phyloP scores from a whole-genome alignment of 2,113 vertebrate genomes.

The Amphiprion percula region DNA sequence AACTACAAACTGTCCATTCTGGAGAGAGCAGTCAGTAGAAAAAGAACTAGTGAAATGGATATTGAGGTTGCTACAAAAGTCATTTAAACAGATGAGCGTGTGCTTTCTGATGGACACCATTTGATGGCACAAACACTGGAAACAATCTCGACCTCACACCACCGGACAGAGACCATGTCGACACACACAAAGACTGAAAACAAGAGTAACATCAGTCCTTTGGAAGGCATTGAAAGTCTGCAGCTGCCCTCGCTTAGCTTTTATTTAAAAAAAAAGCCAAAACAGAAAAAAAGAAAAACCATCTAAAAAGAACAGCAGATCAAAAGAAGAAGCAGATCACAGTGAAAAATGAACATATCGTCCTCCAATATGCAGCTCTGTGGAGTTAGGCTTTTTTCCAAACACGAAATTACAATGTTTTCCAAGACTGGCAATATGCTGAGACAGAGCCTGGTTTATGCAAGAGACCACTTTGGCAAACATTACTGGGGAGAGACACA shows the following conservation, averaged over 20 bases:
- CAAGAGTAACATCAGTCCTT: not conserved
- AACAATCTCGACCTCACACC: slow-evolving; percentile 9
- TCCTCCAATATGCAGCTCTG: not conserved
- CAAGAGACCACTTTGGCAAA: not conserved
- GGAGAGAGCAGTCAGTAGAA: not conserved
- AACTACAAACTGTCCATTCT: not conserved
- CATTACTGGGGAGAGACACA: slow-evolving; percentile 13
- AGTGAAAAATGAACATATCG: not conserved
- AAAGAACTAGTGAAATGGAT: slow-evolving; percentile 7
- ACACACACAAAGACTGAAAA: not conserved
- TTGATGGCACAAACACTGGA: slow-evolving; percentile 26
- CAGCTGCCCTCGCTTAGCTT: slow-evolving; percentile 9
- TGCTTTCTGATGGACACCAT: slow-evolving; percentile 11
- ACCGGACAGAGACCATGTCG: not conserved
- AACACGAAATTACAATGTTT: slow-evolving; percentile 6
- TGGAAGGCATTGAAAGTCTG: slow-evolving; percentile 11
- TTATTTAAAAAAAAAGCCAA: slow-evolving; percentile 8
- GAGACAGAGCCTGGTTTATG: slow-evolving; percentile 11
- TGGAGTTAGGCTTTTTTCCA: not conserved
- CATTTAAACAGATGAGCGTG: slow-evolving; percentile 27
- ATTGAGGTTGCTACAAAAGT: slow-evolving; percentile 24
- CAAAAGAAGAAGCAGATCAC: not conserved
- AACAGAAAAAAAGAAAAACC: not conserved
- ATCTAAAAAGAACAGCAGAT: slow-evolving; percentile 3
- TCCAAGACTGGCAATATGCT: slow-evolving; percentile 13